Evolutionary conservation across 1,140 invertebrate species (phyloP).

Genomic region (Drosophila jambulina): DNA sequence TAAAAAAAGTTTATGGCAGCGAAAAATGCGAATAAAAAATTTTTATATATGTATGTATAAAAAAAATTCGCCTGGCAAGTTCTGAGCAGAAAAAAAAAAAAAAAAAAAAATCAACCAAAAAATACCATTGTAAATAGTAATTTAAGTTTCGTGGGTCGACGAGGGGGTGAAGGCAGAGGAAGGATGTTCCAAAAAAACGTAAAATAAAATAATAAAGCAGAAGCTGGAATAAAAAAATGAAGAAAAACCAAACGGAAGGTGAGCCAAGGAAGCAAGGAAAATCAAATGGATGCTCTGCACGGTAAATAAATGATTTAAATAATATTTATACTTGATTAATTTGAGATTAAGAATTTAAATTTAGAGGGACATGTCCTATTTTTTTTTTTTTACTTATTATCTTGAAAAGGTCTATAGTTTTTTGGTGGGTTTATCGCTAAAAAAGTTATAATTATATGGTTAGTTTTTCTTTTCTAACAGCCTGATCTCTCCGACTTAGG

Average conservation of each 20-base stretch:
- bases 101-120: conserved; percentile 52
- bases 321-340: not conserved
- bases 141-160: conserved; percentile 67
- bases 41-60: conserved; percentile 20
- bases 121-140: conserved; percentile 81
- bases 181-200: conserved; percentile 64
- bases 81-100: conserved; percentile 29
- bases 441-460: not conserved
- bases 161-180: conserved; percentile 1
- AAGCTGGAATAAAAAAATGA: conserved; percentile 34
- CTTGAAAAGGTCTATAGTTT: not conserved
- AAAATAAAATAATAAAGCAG: conserved; percentile 38
- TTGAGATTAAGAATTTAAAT: not conserved
- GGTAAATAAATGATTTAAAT: conserved; percentile 4
- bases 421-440: not conserved
- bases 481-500: rapidly evolving
- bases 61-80: conserved; percentile 55
- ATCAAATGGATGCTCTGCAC: conserved; percentile 65
- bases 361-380: too few relatives aligned
- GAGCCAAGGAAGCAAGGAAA: conserved; percentile 73
- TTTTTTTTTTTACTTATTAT: too few relatives aligned
- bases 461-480: not conserved
- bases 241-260: conserved; percentile 69
- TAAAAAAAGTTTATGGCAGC: conserved; percentile 61
- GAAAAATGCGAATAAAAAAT: conserved; percentile 65